Conservation (phyloP, 2,888 invertebrate species). For the Leptinotarsa haldemani region DNA sequence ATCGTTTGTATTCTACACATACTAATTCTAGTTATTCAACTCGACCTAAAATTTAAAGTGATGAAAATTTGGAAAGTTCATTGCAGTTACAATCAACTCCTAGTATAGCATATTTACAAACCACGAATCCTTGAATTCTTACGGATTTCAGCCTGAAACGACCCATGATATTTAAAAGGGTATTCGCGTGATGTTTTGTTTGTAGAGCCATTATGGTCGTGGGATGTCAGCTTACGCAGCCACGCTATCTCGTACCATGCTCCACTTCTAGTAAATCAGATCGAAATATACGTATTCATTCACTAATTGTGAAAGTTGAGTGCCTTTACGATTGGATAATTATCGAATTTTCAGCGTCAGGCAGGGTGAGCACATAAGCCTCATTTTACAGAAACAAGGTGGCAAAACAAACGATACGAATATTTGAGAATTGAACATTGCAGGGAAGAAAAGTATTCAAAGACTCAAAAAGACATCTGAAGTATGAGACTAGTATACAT, state of each 20-base stretch:
- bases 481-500: too few species aligned
- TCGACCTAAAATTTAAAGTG: too few species aligned
- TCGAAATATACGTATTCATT: constrained; percentile 48
- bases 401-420: too few species aligned
- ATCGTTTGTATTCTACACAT: too few species aligned
- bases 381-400: too few species aligned
- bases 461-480: too few species aligned
- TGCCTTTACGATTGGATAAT: constrained; percentile 38
- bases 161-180: constrained; percentile 5
- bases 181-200: constrained; percentile 13
- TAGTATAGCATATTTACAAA: too few species aligned
- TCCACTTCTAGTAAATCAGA: constrained; percentile 48
- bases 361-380: neutral
- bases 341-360: constrained; percentile 21
- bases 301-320: constrained; percentile 51
- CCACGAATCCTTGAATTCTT: neutral
- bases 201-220: neutral
- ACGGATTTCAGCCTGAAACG: neutral
- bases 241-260: constrained; percentile 52
- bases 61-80: too few species aligned
- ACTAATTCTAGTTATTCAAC: too few species aligned
- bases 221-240: constrained; percentile 20
- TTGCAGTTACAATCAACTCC: too few species aligned
- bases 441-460: neutral
- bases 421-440: neutral